Conservation (phyloP, 1,140 invertebrate species). For the Apis dorsata region DNA sequence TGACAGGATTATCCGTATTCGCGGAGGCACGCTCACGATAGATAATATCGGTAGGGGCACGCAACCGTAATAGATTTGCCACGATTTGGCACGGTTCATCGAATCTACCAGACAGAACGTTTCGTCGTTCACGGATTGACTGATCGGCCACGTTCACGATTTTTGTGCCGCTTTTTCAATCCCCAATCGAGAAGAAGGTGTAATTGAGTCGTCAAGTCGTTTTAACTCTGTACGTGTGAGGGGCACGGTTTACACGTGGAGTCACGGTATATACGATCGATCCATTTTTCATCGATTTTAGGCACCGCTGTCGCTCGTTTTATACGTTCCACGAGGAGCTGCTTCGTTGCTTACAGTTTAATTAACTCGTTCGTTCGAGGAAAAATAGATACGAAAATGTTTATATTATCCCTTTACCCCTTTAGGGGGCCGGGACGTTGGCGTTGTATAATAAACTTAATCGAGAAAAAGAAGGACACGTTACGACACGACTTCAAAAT, state of each 20-base stretch:
- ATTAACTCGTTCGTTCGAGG: constrained; percentile 37
- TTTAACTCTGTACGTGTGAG: neutral
- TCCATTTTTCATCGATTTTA: constrained; percentile 36
- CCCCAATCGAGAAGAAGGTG: no score
- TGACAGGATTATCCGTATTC: constrained; percentile 1
- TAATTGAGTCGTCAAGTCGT: constrained; percentile 9
- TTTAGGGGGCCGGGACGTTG: neutral
- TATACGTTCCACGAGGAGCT: neutral
- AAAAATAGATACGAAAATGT: constrained; percentile 14
- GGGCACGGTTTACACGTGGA: neutral
- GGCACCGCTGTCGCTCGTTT: constrained; percentile 21
- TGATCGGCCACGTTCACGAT: neutral
- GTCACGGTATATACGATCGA: constrained; percentile 10
- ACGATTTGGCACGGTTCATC: constrained; percentile 14
- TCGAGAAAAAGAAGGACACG: neutral
- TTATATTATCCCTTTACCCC: neutral
- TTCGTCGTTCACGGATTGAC: neutral
- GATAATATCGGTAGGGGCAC: constrained; percentile 4
- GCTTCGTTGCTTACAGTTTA: constrained; percentile 20
- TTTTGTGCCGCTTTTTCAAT: neutral
- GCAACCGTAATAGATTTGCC: constrained; percentile 17
- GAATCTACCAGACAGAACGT: neutral
- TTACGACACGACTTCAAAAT: neutral
- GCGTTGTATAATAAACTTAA: constrained; percentile 26
- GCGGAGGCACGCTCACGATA: neutral